Evolutionary conservation across 2,797 vertebrate genomes (phyloP).

Genomic region (Molossus alvarezi): DNA sequence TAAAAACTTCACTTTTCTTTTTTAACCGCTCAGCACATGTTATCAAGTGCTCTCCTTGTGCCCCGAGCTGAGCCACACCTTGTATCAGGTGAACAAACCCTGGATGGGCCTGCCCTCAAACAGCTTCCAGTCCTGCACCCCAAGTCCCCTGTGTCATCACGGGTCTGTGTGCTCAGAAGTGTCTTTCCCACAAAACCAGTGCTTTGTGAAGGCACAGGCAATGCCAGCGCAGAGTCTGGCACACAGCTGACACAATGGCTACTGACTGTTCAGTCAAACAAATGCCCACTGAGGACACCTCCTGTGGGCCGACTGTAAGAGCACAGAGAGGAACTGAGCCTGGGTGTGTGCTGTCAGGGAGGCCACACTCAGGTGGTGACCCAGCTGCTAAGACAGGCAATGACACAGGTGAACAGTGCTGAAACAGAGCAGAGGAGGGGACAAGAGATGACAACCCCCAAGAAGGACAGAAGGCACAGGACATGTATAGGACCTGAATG

Average conservation of each 20-base stretch:
- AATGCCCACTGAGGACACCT: background rate
- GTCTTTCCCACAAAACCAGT: background rate
- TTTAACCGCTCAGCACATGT: background rate
- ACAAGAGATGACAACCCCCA: background rate
- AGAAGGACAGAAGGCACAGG: slow-evolving; percentile 21
- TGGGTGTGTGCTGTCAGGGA: background rate
- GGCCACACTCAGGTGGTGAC: background rate
- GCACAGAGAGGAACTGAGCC: background rate
- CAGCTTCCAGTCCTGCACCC: background rate
- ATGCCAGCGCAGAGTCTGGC: background rate
- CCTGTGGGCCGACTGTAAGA: background rate
- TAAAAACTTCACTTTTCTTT: background rate
- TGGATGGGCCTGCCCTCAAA: background rate
- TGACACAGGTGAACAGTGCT: background rate
- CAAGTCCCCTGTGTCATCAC: background rate
- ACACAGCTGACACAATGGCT: background rate
- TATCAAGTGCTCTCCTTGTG: background rate
- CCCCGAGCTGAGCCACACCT: background rate
- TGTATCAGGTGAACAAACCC: background rate
- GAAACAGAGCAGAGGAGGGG: background rate
- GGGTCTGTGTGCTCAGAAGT: background rate
- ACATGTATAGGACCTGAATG: background rate
- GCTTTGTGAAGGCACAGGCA: background rate
- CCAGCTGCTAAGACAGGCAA: background rate
- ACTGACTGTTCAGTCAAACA: background rate